These are phyloP conservation scores for Pygoscelis antarcticus DNA, from an alignment of 2,113 vertebrate species.

Conservation along the genomic window DNA sequence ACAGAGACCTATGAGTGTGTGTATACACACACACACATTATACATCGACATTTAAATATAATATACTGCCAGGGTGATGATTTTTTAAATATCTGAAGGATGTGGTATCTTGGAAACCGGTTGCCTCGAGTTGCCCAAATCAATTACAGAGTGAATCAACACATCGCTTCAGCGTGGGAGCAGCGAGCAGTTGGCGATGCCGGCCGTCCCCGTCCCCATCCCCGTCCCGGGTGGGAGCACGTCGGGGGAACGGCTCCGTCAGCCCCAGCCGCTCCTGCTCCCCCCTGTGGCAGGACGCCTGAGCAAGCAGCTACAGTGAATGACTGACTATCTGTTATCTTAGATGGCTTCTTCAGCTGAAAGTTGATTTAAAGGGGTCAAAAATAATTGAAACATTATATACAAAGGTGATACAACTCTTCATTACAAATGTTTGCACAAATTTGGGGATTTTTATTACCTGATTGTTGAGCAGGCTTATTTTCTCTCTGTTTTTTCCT, in stretches of 20 bases:
- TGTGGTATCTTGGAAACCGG: constrained; percentile 68
- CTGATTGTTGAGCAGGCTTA: not conserved
- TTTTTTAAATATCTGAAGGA: constrained; percentile 59
- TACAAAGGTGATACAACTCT: not conserved
- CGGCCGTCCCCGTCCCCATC: not conserved
- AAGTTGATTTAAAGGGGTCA: not conserved
- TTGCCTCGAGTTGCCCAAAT: constrained; percentile 67
- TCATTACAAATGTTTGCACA: not conserved
- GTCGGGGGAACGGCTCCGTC: rapidly evolving
- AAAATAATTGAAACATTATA: not conserved
- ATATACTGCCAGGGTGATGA: not conserved
- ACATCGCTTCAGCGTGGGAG: constrained; percentile 43
- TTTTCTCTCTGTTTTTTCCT: not conserved
- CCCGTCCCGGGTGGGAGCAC: not conserved
- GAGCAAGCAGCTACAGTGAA: not conserved
- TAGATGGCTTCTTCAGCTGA: not conserved
- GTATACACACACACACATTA: not conserved
- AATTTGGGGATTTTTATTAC: not conserved
- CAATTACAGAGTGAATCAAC: constrained; percentile 68
- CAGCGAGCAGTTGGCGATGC: not conserved
- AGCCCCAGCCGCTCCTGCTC: not conserved
- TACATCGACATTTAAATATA: constrained; percentile 18
- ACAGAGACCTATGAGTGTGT: not conserved
- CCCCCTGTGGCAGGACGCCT: rapidly evolving
- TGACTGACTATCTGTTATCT: not conserved